Conservation (phyloP, 1,140 invertebrate genomes). For the Drosophila bifasciata region DNA sequence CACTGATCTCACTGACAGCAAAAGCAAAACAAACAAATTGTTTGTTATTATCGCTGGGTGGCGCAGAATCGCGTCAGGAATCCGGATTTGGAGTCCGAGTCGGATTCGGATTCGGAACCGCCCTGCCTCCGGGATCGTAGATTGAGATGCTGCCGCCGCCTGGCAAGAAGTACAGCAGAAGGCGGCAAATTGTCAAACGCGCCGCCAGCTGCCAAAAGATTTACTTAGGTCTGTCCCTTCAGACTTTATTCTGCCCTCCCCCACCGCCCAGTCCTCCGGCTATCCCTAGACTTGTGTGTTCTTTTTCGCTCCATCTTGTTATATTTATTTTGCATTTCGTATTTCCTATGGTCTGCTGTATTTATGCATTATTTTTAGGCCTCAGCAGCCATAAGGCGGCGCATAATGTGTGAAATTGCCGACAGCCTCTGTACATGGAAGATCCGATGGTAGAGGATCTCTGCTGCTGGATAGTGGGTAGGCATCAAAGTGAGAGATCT, state of each 20-base stretch:
- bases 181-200: constrained; percentile 52
- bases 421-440: constrained; percentile 6
- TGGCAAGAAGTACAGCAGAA: not conserved
- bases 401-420: constrained; percentile 55
- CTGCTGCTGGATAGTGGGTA: not conserved
- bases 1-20: constrained; percentile 5
- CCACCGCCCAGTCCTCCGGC: not conserved
- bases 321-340: constrained; percentile 43
- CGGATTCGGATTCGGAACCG: constrained; percentile 8
- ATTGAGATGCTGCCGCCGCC: constrained; percentile 31
- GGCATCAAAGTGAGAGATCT: constrained; percentile 18
- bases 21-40: constrained; percentile 51
- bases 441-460: not conserved
- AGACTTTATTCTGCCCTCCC: not conserved
- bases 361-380: constrained; percentile 27
- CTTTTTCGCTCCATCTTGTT: constrained; percentile 1
- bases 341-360: not conserved
- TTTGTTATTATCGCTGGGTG: constrained; percentile 57
- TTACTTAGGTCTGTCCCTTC: constrained; percentile 33
- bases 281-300: no score
- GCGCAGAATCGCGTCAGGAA: constrained; percentile 39
- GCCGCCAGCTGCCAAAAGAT: constrained; percentile 47
- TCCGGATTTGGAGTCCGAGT: constrained; percentile 10
- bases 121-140: constrained; percentile 16
- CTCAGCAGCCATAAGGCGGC: constrained; percentile 3